Conservation (phyloP, 64 coral and sea anemone species). For the Dendrophyllia cribrosa region DNA sequence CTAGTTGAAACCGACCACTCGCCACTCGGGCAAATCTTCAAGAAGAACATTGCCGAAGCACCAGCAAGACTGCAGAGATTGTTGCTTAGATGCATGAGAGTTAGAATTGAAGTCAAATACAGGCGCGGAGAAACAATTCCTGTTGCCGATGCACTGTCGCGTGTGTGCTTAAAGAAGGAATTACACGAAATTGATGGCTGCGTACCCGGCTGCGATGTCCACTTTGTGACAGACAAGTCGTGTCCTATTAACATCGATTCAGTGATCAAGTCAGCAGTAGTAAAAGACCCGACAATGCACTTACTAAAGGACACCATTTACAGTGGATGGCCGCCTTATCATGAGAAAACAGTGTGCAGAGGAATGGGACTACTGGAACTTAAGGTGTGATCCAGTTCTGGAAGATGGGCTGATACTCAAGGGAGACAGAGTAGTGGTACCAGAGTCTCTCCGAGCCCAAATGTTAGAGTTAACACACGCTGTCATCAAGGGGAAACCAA, state of each 20-base stretch:
- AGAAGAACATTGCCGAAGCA: conserved; percentile 67
- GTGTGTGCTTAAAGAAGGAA: conserved; percentile 17
- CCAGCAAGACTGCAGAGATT: conserved; percentile 50
- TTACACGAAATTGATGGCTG: not conserved
- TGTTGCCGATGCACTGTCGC: conserved; percentile 56
- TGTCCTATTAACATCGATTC: conserved; percentile 34
- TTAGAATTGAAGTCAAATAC: conserved; percentile 53
- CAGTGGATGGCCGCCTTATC: conserved; percentile 38
- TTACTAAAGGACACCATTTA: conserved; percentile 20
- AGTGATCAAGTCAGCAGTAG: conserved; percentile 7
- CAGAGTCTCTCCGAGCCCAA: not conserved
- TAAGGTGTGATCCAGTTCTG: conserved; percentile 15
- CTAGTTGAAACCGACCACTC: conserved; percentile 40
- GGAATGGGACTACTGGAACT: conserved; percentile 34
- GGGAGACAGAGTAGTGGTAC: conserved; percentile 29
- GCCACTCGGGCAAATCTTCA: conserved; percentile 66
- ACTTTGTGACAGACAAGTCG: conserved; percentile 50
- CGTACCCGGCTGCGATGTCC: not conserved
- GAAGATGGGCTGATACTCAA: conserved; percentile 44
- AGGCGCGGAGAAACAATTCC: conserved; percentile 43
- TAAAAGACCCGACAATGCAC: not conserved
- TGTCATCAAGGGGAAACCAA: conserved; percentile 21
- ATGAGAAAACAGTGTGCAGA: no score
- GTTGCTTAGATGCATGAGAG: conserved; percentile 60
- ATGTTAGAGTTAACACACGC: not conserved